These are phyloP conservation scores for Rugalucina vietnamica DNA, from an alignment of 2,888 invertebrate species.

Conservation along the genomic window DNA sequence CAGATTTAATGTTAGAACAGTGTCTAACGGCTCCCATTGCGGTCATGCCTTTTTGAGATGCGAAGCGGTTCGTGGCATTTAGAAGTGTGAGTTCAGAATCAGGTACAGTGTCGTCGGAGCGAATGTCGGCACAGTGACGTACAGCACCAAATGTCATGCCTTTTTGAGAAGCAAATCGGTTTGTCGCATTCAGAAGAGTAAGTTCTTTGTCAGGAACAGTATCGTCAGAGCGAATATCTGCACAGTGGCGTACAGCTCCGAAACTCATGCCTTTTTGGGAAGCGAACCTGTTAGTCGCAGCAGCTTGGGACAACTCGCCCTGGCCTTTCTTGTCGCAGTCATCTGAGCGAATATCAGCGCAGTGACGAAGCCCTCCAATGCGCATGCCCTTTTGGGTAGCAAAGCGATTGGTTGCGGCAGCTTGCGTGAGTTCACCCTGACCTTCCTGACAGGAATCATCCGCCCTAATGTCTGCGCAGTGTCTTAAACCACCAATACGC, in stretches of 20 bases:
- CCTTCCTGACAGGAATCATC: constrained; percentile 76
- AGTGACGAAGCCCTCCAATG: constrained; percentile 80
- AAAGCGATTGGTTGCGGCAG: constrained; percentile 80
- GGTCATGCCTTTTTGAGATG: constrained; percentile 81
- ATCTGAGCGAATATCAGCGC: constrained; percentile 81
- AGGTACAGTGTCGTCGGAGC: constrained; percentile 57
- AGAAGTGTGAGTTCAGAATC: constrained; percentile 77
- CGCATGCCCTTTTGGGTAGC: constrained; percentile 82
- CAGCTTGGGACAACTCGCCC: constrained; percentile 76
- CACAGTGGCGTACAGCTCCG: constrained; percentile 79
- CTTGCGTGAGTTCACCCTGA: constrained; percentile 75
- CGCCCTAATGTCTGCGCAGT: constrained; percentile 80
- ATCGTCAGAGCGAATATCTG: constrained; percentile 80
- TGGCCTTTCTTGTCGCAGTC: constrained; percentile 77
- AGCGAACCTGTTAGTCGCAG: constrained; percentile 80
- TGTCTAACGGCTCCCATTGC: constrained; percentile 74
- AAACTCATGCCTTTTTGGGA: constrained; percentile 79
- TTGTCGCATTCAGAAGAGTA: constrained; percentile 81
- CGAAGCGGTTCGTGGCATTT: constrained; percentile 82
- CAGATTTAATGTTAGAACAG: constrained; percentile 79
- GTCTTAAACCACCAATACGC: constrained; percentile 80
- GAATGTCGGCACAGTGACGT: constrained; percentile 55
- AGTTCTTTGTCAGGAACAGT: constrained; percentile 75
- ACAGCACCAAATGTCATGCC: constrained; percentile 70
- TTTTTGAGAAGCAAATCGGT: constrained; percentile 81